phyloP scores from a whole-genome alignment of 64 coral and sea anemone species.

The Pachyseris speciosa region DNA sequence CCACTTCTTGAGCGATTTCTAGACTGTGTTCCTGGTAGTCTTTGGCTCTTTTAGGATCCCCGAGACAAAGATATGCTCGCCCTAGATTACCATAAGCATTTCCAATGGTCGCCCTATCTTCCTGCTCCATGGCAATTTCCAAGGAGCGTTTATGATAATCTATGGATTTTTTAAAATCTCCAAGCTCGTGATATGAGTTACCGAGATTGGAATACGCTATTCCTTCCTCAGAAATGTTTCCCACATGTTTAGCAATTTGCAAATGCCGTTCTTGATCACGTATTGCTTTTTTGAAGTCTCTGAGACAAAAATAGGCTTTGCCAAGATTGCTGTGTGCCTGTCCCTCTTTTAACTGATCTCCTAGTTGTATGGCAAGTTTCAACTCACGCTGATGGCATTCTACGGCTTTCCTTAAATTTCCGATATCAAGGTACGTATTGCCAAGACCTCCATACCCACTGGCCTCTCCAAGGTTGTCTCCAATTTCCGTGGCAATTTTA shows the following conservation, averaged over 20 bases:
- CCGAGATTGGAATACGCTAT: background rate
- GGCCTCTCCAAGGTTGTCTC: conserved; percentile 6
- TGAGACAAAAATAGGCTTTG: background rate
- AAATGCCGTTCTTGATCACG: background rate
- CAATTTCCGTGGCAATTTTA: background rate
- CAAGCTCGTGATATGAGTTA: background rate
- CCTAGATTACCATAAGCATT: background rate
- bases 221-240: background rate
- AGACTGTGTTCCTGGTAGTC: background rate
- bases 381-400: background rate
- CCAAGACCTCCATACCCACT: background rate
- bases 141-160: background rate
- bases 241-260: background rate
- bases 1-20: conserved; percentile 5
- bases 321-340: background rate
- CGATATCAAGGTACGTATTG: background rate
- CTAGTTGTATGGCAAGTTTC: background rate
- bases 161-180: background rate
- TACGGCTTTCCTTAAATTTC: background rate
- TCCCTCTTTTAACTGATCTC: background rate
- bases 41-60: background rate
- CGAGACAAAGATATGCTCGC: background rate
- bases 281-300: background rate
- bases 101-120: background rate
- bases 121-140: background rate